Conservation (phyloP, 1,140 invertebrate genomes). For the Drosophila saltans region DNA sequence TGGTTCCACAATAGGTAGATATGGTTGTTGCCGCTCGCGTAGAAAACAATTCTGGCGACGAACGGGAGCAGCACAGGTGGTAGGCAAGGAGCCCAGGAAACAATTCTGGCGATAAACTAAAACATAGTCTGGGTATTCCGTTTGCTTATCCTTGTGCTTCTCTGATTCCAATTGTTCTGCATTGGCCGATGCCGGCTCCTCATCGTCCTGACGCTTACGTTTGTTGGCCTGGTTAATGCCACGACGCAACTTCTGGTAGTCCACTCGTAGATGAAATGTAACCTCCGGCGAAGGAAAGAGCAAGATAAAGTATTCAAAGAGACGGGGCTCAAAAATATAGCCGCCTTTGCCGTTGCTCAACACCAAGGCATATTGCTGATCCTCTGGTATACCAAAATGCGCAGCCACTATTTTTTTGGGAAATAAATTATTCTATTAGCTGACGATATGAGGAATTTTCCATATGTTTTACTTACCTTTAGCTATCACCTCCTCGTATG, state of each 20-base stretch:
- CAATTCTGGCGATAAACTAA: conserved; percentile 74
- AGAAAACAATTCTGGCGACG: conserved; percentile 50
- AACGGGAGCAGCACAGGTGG: conserved; percentile 15
- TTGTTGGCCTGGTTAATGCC: conserved; percentile 24
- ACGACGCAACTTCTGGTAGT: conserved; percentile 58
- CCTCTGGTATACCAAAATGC: conserved; percentile 53
- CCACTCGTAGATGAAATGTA: conserved; percentile 62
- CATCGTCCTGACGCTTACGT: conserved; percentile 24
- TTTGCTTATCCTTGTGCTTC: conserved; percentile 2
- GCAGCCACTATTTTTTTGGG: conserved; percentile 34
- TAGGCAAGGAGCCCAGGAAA: conserved; percentile 63
- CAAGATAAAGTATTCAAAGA: conserved; percentile 72
- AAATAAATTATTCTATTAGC: not conserved
- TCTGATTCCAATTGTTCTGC: not conserved
- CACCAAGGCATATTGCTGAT: conserved; percentile 46
- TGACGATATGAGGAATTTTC: not conserved
- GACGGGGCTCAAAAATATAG: conserved; percentile 62
- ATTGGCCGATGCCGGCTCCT: not conserved
- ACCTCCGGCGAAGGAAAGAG: conserved; percentile 70
- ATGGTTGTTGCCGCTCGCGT: conserved; percentile 16
- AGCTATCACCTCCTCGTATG: conserved; percentile 57
- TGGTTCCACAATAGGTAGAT: not conserved
- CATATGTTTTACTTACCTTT: conserved; percentile 46
- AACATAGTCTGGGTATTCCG: conserved; percentile 40
- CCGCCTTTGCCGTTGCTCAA: conserved; percentile 68